These are phyloP conservation scores for Loripinus fragilis DNA, from an alignment of 2,888 invertebrate species.

Conservation along the genomic window DNA sequence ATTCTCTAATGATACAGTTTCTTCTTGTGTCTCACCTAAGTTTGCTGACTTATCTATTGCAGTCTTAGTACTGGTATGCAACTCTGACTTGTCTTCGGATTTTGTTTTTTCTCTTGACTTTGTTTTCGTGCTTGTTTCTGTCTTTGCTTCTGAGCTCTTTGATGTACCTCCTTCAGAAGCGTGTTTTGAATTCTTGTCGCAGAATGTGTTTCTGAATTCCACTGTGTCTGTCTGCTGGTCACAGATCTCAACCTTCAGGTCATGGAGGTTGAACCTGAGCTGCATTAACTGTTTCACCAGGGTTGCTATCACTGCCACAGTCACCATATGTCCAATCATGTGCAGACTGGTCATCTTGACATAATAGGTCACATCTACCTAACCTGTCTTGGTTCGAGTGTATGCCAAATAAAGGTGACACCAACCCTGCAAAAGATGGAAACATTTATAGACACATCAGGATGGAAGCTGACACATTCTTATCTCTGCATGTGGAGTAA, in stretches of 20 bases:
- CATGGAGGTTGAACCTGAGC: conserved; percentile 25
- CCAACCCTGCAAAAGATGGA: too few species aligned
- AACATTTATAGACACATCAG: too few species aligned
- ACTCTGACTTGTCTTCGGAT: not conserved
- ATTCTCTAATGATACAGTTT: not conserved
- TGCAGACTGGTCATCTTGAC: conserved; percentile 51
- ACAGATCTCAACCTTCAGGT: conserved; percentile 9
- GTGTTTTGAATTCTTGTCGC: not conserved
- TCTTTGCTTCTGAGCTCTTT: not conserved
- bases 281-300: conserved; percentile 58
- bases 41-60: not conserved
- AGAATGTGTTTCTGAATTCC: conserved; percentile 1
- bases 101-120: not conserved
- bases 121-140: not conserved
- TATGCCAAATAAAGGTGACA: too few species aligned
- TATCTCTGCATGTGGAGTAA: too few species aligned
- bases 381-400: too few species aligned
- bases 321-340: conserved; percentile 60
- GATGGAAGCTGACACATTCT: too few species aligned
- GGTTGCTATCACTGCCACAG: conserved; percentile 56
- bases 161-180: not conserved
- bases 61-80: not conserved
- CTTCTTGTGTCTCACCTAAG: not conserved
- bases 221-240: conserved; percentile 1
- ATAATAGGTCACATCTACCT: too few species aligned